A percentile compares a stretch with the other conserved stretches of the same genome.
phyloP scores from a whole-genome alignment of 2,113 vertebrate genomes.

The Otus sunia region DNA sequence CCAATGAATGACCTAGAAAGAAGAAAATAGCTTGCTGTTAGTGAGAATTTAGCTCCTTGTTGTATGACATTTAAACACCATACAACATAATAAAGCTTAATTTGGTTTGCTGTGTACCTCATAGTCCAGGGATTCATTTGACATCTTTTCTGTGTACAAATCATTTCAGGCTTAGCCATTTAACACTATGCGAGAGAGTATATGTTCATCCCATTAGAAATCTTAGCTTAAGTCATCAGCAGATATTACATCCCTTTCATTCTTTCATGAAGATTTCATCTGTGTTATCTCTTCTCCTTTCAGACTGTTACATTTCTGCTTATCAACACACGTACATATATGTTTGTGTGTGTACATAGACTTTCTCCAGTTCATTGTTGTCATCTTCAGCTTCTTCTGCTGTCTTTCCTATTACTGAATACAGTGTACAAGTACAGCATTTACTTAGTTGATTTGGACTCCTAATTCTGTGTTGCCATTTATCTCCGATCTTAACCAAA shows the following conservation, averaged over 20 bases:
- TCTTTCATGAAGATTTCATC: neutral
- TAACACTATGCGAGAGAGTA: neutral
- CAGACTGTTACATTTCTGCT: neutral
- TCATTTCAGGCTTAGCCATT: neutral
- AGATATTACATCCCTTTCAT: neutral
- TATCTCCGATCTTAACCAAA: neutral
- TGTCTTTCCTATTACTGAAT: neutral
- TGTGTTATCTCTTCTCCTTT: neutral
- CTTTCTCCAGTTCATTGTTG: neutral
- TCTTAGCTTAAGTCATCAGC: neutral
- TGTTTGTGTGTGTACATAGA: neutral
- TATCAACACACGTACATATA: neutral
- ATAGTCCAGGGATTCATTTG: neutral
- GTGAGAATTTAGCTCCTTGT: neutral
- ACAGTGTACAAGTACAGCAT: neutral
- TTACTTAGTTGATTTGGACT: neutral
- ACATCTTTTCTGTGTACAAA: neutral
- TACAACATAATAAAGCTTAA: neutral
- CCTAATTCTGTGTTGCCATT: neutral
- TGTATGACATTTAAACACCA: neutral
- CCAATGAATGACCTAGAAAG: neutral
- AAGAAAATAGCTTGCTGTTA: neutral
- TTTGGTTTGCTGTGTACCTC: neutral
- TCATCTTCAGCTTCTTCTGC: neutral
- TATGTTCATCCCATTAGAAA: neutral